A percentile compares a stretch with the other conserved stretches of the same genome.
Evolutionary conservation across 2,888 invertebrate genomes (phyloP).

Genomic region (Calliopum simillimum): DNA sequence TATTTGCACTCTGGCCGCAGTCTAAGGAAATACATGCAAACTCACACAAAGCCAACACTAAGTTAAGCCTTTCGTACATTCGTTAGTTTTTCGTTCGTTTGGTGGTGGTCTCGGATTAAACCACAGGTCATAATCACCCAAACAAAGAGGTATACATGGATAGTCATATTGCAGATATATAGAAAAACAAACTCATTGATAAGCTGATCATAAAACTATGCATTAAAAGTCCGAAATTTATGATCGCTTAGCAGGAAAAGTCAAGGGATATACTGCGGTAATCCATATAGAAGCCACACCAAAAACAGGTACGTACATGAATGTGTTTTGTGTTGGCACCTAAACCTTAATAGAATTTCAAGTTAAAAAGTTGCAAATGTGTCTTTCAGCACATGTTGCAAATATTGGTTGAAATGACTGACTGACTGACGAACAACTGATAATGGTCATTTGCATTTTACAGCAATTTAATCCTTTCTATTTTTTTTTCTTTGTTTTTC

Average conservation of each 20-base stretch:
- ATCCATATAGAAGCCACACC: conserved; percentile 46
- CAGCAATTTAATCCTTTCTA: conserved; percentile 32
- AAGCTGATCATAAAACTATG: conserved; percentile 51
- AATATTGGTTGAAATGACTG: not conserved
- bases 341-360: no score
- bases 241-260: conserved; percentile 62
- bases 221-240: conserved; percentile 55
- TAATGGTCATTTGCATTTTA: conserved; percentile 34
- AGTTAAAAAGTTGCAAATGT: no score
- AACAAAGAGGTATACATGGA: not conserved
- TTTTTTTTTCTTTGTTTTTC: not conserved
- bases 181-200: conserved; percentile 36
- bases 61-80: conserved; percentile 8
- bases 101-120: conserved; percentile 54
- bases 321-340: no score
- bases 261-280: conserved; percentile 60
- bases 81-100: not conserved
- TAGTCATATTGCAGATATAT: not conserved
- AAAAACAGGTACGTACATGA: not conserved
- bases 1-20: no score
- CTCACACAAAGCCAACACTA: no score
- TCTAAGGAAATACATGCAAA: no score
- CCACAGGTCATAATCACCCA: conserved; percentile 51
- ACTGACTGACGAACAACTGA: not conserved
- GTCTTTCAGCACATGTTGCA: not conserved